phyloP scores from a whole-genome alignment of 1,140 invertebrate species.

The Eulimnadia texana region DNA sequence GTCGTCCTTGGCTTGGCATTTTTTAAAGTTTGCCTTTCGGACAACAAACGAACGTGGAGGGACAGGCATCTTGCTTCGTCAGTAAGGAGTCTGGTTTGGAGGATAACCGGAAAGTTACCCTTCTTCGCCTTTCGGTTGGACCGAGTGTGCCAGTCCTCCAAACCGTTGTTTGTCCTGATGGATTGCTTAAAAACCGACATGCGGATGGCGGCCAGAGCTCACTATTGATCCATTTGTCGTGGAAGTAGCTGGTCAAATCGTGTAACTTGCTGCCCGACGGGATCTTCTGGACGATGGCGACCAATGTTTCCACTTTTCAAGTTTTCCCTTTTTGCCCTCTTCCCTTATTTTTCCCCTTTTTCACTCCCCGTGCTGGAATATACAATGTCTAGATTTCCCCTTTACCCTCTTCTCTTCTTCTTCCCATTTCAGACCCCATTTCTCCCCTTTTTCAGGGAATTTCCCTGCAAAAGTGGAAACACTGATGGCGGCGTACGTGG shows the following conservation, averaged over 20 bases:
- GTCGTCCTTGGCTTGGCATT: background rate
- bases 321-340: no score
- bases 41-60: background rate
- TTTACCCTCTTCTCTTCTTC: no score
- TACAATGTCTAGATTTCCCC: no score
- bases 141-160: background rate
- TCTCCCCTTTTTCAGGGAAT: no score
- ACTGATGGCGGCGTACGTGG: background rate
- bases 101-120: background rate
- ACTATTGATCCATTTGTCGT: background rate
- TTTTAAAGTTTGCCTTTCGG: background rate
- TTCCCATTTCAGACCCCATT: no score
- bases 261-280: background rate
- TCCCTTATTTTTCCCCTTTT: no score
- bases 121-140: background rate
- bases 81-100: background rate
- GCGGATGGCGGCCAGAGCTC: background rate
- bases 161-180: constrained; percentile 5
- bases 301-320: no score
- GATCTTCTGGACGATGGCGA: background rate
- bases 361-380: no score
- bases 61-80: background rate
- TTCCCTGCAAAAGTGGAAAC: no score
- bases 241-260: background rate
- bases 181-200: background rate